Base-by-base conservation (phyloP, 2,797 vertebrate species). In the Hippocampus kuda region DNA sequence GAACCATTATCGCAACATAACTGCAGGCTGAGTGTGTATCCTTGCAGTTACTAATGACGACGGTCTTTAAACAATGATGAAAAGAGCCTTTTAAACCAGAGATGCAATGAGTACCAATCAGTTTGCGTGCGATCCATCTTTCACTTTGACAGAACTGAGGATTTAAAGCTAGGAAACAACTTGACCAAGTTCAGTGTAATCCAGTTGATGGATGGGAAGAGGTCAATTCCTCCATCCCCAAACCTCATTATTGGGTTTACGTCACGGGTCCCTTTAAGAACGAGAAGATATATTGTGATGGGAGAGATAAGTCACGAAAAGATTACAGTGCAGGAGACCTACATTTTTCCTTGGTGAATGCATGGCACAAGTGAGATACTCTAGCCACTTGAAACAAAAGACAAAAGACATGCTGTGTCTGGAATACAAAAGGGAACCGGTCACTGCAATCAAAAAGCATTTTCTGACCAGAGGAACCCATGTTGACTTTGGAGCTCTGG, bases 171-270 rank as follows among this genome's bases (percentile, higher is more conserved):
- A 68, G 72, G 69, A 77, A 69, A 34, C 63, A 56, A 54, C 12
- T 42, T 78, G 68, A 78, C 75, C 72, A 83, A 79, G 73, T 70
- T 70, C 57, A 84, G 72, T 80, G 83, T 86, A 74, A 84, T 56
- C 76, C 74, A 18, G 67, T 73, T 44, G 75, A 86, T 72, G 74
- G 75, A 76, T 75, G 68, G 72, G 65, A 53, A 42, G 24, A 42
- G 61, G 61, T 42, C 10, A 63, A 16, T 42, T 20, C n/a, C 22
- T 42, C 24, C 77, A 72, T 57, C 74, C 61, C 68, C 38, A 44
- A 66, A 71, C 70, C 66, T 74, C 73, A 72, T 78, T 72, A 69
- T 65, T 62, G 3, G 64, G 26, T 77, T 77, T 69, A 44, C 26
- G 65, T 72, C 61, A 65, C 26, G 65, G 57, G 57, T 64, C 67